Evolutionary conservation across 2,888 invertebrate species (phyloP).

Genomic region (Tortricodes alternella): DNA sequence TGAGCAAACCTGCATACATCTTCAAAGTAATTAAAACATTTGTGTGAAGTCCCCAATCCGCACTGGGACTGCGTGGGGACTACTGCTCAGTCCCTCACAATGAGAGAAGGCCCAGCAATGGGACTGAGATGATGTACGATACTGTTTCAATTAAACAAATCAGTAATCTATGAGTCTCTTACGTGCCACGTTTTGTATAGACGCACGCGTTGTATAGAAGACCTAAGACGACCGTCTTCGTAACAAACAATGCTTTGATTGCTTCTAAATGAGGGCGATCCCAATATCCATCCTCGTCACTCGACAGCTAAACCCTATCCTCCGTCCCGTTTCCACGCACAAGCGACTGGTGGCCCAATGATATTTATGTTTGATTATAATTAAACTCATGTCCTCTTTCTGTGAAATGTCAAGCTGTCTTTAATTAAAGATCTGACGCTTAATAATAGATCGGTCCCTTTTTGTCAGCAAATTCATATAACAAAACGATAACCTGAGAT

Average conservation of each 20-base stretch:
- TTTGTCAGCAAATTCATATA: conserved; percentile 50
- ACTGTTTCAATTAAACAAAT: neutral
- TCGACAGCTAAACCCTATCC: conserved; percentile 46
- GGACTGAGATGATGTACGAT: neutral
- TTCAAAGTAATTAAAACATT: no score
- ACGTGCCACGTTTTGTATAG: neutral
- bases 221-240: conserved; percentile 42
- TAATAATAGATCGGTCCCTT: conserved; percentile 69
- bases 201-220: neutral
- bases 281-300: conserved; percentile 67
- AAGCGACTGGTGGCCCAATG: conserved; percentile 73
- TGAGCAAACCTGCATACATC: no score
- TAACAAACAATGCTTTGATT: conserved; percentile 73
- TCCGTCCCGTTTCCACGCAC: conserved; percentile 44
- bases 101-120: no score
- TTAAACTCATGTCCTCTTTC: conserved; percentile 79
- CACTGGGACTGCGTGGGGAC: no score
- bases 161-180: neutral
- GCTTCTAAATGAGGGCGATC: conserved; percentile 72
- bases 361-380: conserved; percentile 81
- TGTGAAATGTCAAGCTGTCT: conserved; percentile 81
- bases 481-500: conserved; percentile 45
- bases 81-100: no score
- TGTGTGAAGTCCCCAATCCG: no score
- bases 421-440: conserved; percentile 71